Conservation (phyloP, 2,797 vertebrate species). For the Australoheros facetus region DNA sequence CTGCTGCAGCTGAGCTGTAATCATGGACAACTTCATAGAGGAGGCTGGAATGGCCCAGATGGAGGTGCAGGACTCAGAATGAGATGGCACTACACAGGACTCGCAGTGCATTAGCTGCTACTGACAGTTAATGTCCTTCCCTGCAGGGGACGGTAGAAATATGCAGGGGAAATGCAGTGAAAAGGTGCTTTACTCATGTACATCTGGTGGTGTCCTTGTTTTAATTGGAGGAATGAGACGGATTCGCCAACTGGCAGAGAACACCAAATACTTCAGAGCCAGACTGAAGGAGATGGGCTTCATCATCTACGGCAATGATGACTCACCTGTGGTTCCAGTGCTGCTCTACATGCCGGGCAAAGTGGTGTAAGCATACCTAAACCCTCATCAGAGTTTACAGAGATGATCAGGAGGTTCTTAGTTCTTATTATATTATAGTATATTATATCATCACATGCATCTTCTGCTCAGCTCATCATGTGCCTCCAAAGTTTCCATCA, state of each 20-base stretch:
- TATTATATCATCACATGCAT: constrained; percentile 24
- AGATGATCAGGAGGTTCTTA: constrained; percentile 1
- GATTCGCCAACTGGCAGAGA: constrained; percentile 85
- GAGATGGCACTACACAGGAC: constrained; percentile 28
- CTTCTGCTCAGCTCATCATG: constrained; percentile 37
- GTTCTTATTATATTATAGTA: neutral
- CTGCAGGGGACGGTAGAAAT: constrained; percentile 17
- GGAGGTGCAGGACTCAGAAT: constrained; percentile 55
- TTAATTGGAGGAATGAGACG: constrained; percentile 83
- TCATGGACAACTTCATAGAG: constrained; percentile 54
- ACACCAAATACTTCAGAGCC: constrained; percentile 90
- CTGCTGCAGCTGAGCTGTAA: constrained; percentile 66
- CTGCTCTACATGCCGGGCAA: constrained; percentile 94
- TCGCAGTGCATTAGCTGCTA: constrained; percentile 29
- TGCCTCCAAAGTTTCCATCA: constrained; percentile 58
- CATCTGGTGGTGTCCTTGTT: constrained; percentile 51
- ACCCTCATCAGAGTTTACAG: neutral
- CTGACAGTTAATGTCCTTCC: constrained; percentile 39
- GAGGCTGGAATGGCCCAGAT: constrained; percentile 61
- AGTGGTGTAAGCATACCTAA: constrained; percentile 87
- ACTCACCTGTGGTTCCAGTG: constrained; percentile 90
- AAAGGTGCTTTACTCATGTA: constrained; percentile 38
- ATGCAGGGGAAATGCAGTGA: neutral
- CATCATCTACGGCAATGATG: constrained; percentile 91
- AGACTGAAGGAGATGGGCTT: constrained; percentile 90